phyloP scores from a whole-genome alignment of 2,888 invertebrate genomes.

The Thecocarcelia acutangulata region DNA sequence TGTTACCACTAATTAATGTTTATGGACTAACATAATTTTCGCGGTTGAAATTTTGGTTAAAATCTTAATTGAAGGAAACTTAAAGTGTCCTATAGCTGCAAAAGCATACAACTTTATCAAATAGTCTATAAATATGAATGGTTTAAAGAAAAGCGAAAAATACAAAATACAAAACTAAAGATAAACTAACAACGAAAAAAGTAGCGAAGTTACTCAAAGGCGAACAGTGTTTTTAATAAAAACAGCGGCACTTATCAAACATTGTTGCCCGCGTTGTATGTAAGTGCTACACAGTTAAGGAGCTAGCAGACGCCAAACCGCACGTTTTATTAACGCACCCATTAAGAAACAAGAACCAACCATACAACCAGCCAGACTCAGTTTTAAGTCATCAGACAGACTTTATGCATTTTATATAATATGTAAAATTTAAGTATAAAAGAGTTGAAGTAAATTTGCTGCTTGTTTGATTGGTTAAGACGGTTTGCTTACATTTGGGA shows the following conservation, averaged over 20 bases:
- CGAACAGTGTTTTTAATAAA: constrained; percentile 31
- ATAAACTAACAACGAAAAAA: constrained; percentile 46
- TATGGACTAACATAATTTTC: constrained; percentile 33
- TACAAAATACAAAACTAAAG: constrained; percentile 40
- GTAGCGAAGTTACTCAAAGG: constrained; percentile 61
- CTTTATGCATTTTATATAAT: constrained; percentile 56
- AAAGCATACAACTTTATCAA: constrained; percentile 43
- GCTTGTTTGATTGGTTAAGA: constrained; percentile 60
- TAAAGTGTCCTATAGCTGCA: neutral
- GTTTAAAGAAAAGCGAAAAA: constrained; percentile 29
- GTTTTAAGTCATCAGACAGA: constrained; percentile 53
- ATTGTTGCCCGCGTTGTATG: constrained; percentile 42
- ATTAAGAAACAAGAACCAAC: constrained; percentile 42
- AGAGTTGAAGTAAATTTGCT: constrained; percentile 33
- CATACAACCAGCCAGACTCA: constrained; percentile 3
- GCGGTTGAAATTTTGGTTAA: constrained; percentile 35
- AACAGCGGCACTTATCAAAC: constrained; percentile 64
- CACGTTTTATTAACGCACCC: constrained; percentile 61
- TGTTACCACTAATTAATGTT: constrained; percentile 28
- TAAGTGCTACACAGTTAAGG: constrained; percentile 43
- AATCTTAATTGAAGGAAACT: constrained; percentile 58
- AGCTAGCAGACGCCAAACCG: constrained; percentile 58
- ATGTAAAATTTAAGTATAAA: constrained; percentile 29
- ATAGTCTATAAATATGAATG: constrained; percentile 55
- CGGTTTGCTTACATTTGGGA: constrained; percentile 41